A percentile compares a stretch with the other conserved stretches of the same genome.
Conservation (phyloP, 2,888 invertebrate genomes). For the Drosophila nigritarsus region DNA sequence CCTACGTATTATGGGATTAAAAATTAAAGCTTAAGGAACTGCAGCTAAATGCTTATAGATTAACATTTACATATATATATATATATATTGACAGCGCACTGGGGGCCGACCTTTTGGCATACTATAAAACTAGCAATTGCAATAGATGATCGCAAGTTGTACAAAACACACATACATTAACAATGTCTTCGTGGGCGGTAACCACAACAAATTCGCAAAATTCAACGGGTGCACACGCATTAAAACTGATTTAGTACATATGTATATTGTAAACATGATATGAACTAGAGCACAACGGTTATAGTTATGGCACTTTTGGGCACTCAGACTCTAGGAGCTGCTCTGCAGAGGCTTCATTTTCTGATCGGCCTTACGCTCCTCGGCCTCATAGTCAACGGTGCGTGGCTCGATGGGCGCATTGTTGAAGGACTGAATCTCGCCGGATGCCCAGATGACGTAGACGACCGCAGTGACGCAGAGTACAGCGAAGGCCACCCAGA, state of each 20-base stretch:
- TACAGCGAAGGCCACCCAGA: constrained; percentile 91
- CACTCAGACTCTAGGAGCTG: constrained; percentile 55
- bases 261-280: constrained; percentile 3
- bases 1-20: not conserved
- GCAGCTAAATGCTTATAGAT: constrained; percentile 51
- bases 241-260: constrained; percentile 24
- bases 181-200: constrained; percentile 40
- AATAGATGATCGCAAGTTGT: constrained; percentile 36
- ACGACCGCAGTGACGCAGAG: constrained; percentile 89
- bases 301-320: constrained; percentile 60
- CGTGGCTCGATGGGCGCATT: constrained; percentile 79
- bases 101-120: constrained; percentile 61
- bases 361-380: constrained; percentile 57
- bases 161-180: constrained; percentile 27
- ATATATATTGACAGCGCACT: constrained; percentile 55
- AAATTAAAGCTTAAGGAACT: constrained; percentile 5
- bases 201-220: constrained; percentile 26
- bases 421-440: constrained; percentile 92
- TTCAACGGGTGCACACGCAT: constrained; percentile 30
- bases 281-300: constrained; percentile 34
- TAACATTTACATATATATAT: constrained; percentile 39
- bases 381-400: constrained; percentile 62
- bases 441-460: constrained; percentile 90
- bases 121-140: constrained; percentile 77
- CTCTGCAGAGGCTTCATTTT: constrained; percentile 44